Base-by-base conservation (phyloP, 1,140 invertebrate genomes). In the Leptinotarsa undecemlineata region DNA sequence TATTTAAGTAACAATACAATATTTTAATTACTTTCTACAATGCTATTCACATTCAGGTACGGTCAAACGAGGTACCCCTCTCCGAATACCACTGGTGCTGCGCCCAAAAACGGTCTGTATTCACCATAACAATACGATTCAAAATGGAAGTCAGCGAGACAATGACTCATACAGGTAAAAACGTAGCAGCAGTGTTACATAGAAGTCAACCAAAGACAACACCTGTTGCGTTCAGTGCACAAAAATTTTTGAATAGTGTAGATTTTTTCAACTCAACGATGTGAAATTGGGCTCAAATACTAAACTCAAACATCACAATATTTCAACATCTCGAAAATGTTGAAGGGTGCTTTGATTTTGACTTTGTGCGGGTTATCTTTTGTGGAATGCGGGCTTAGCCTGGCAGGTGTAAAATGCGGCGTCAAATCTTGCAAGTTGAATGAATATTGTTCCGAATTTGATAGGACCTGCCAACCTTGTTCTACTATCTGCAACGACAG, bases 81-180 rank as follows among this genome's bases (percentile, higher is more conserved):
- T 68, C 23, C 66, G 13, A 68, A 26, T 68, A 68, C 33, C 66
- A 42, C 33, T n/a, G n/a, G 5, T 4, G 62, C 21, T 48, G 61
- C 48, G 60, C 61, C 48, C 71, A 21, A 72, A 61, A 74, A 13
- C 48, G 47, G 48, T 23, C 60, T 20, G 33, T 73, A 69, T 69
- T 21, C 63, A 19, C 19, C 13, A 19, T 4, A 33, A 48, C 60
- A 63, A 62, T 64, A 72, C 21, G 15, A 26, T 15, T 68, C 20
- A 42, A 19, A 71, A 71, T 33, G 15, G 71, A 15, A 62, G 57
- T 3, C 67, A 15, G 15, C 66, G 21, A 61, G 11, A 26, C 62
- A 74, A 73, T 81, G 80, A 81, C 74, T 81, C 80, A 81, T 68
- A 74, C 80, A 79, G 80, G 79, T 80, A 79, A 74, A 79, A 79